Conservation (phyloP, 2,888 invertebrate species). For the Zygogramma bicolorata region DNA sequence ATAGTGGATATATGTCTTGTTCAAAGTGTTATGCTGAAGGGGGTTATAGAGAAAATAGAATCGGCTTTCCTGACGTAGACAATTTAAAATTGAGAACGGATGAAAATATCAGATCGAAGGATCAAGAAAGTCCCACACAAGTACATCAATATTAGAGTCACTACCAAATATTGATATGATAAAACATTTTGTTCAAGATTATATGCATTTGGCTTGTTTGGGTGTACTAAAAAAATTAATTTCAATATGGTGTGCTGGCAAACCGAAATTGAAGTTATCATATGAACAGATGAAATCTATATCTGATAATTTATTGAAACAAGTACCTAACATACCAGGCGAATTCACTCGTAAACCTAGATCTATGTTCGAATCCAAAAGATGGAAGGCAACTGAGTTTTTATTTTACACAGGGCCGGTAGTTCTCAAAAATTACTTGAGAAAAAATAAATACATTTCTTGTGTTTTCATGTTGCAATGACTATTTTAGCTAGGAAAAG, state of each 20-base stretch:
- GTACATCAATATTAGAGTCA: slow-evolving; percentile 35
- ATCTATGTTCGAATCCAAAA: slow-evolving; percentile 21
- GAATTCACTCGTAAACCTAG: slow-evolving; percentile 33
- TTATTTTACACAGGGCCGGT: slow-evolving; percentile 14
- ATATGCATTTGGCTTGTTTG: slow-evolving; percentile 40
- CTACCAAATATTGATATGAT: slow-evolving; percentile 49
- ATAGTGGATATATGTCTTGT: slow-evolving; percentile 46
- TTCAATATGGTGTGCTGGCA: slow-evolving; percentile 23
- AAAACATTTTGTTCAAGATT: slow-evolving; percentile 46
- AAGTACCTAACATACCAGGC: not conserved
- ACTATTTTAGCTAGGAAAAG: not conserved
- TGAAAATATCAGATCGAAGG: slow-evolving; percentile 25
- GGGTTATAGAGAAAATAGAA: slow-evolving; percentile 12
- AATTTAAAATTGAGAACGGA: slow-evolving; percentile 29
- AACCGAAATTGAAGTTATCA: slow-evolving; percentile 22
- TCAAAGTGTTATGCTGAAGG: slow-evolving; percentile 43
- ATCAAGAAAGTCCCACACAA: slow-evolving; percentile 41
- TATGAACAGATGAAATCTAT: slow-evolving; percentile 2
- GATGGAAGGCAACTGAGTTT: slow-evolving; percentile 42
- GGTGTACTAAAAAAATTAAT: slow-evolving; percentile 39
- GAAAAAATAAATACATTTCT: not conserved
- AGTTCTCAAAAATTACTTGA: not conserved
- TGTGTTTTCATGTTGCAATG: slow-evolving; percentile 17
- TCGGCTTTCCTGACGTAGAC: slow-evolving; percentile 38
- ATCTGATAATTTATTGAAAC: not conserved